These are phyloP conservation scores for Ceyx melanurus DNA, from an alignment of 2,113 vertebrate genomes.

Conservation along the genomic window DNA sequence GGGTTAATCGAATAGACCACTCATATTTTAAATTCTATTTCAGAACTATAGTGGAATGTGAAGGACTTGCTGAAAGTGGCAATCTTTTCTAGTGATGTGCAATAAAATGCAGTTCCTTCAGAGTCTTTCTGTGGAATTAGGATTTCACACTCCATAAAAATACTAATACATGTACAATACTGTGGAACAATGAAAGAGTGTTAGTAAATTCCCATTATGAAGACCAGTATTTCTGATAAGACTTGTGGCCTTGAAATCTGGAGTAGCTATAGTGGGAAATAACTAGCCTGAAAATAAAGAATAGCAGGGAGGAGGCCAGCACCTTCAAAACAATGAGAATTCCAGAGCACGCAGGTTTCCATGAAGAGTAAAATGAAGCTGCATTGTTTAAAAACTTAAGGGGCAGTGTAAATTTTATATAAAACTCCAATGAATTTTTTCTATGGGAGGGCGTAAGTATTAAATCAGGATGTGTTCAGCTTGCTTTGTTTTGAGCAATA, in stretches of 20 bases:
- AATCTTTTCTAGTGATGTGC: not conserved
- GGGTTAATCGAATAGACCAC: not conserved
- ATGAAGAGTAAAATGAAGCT: not conserved
- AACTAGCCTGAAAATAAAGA: not conserved
- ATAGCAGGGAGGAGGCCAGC: not conserved
- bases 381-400: not conserved
- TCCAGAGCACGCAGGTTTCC: not conserved
- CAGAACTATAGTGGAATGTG: not conserved
- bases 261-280: not conserved
- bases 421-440: not conserved
- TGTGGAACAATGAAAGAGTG: not conserved
- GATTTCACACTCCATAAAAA: not conserved
- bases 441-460: not conserved
- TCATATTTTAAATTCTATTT: not conserved
- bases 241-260: not conserved
- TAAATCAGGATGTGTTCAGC: not conserved
- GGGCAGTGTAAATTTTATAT: not conserved
- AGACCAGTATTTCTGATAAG: not conserved
- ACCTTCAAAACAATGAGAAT: not conserved
- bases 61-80: not conserved
- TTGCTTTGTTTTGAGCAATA: not conserved
- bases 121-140: not conserved
- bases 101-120: not conserved
- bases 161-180: not conserved
- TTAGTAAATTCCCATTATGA: not conserved